A percentile compares a stretch with the other conserved stretches of the same genome.
phyloP scores from a whole-genome alignment of 2,888 invertebrate genomes.

The Cephus pygmeus region DNA sequence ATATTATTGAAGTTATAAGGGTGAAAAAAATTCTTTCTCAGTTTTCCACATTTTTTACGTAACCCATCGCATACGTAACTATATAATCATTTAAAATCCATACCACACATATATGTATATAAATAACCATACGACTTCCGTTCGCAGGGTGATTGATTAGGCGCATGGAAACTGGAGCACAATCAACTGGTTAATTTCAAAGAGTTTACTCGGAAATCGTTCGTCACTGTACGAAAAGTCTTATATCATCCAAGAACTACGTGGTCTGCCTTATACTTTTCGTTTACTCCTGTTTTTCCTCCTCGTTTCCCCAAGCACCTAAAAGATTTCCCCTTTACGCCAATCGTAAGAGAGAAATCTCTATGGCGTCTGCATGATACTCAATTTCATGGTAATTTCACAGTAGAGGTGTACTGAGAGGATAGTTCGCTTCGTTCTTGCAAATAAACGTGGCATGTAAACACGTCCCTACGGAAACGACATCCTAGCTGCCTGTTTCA shows the following conservation, averaged over 20 bases:
- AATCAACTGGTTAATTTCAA: neutral
- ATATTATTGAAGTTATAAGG: neutral
- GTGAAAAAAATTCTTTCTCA: neutral
- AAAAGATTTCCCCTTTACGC: neutral
- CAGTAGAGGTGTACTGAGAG: neutral
- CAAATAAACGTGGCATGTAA: neutral
- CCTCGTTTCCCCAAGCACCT: neutral
- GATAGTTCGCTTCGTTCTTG: neutral
- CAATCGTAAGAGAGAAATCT: neutral
- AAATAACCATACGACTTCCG: neutral
- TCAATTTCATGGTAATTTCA: neutral
- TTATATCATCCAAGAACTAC: neutral
- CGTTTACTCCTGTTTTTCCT: neutral
- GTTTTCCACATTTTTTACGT: neutral
- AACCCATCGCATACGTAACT: neutral
- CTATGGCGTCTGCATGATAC: neutral
- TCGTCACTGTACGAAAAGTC: neutral
- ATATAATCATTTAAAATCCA: neutral
- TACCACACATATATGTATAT: neutral
- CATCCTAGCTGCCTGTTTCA: neutral
- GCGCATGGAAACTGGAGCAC: neutral
- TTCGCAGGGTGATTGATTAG: neutral
- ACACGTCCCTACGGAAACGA: neutral
- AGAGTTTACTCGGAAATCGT: neutral
- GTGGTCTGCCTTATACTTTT: neutral